Conservation (phyloP, 1,140 invertebrate species). For the Cyrtorhinus lividipennis region DNA sequence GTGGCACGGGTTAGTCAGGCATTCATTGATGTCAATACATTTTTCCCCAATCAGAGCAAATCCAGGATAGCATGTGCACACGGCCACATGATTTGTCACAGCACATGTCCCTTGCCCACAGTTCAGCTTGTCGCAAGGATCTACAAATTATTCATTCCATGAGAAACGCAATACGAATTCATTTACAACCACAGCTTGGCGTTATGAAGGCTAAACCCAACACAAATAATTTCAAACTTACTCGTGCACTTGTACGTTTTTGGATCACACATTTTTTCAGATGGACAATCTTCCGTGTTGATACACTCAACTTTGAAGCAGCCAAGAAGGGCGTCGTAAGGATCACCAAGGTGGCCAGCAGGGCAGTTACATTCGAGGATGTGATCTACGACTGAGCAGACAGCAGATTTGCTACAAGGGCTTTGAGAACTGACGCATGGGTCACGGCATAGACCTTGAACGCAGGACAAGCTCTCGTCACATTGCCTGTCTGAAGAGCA, state of each 20-base stretch:
- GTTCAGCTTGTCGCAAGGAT: constrained; percentile 55
- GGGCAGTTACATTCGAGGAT: constrained; percentile 54
- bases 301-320: constrained; percentile 75
- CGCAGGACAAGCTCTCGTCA: constrained; percentile 51
- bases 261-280: constrained; percentile 55
- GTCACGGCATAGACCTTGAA: constrained; percentile 55
- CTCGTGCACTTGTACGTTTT: constrained; percentile 62
- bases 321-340: constrained; percentile 49
- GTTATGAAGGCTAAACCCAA: too few species aligned
- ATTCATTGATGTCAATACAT: constrained; percentile 73
- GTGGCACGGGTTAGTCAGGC: constrained; percentile 57
- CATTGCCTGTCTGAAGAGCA: constrained; percentile 54
- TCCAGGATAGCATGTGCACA: constrained; percentile 60
- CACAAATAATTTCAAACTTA: too few species aligned
- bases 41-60: constrained; percentile 45
- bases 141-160: too few species aligned
- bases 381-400: constrained; percentile 56
- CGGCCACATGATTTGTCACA: constrained; percentile 47
- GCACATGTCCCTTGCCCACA: constrained; percentile 60
- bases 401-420: constrained; percentile 52
- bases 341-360: constrained; percentile 62
- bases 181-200: too few species aligned
- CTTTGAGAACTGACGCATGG: constrained; percentile 44
- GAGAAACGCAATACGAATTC: too few species aligned
- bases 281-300: constrained; percentile 54